phyloP scores from a whole-genome alignment of 1,140 invertebrate species.

The Ganaspis sp. region DNA sequence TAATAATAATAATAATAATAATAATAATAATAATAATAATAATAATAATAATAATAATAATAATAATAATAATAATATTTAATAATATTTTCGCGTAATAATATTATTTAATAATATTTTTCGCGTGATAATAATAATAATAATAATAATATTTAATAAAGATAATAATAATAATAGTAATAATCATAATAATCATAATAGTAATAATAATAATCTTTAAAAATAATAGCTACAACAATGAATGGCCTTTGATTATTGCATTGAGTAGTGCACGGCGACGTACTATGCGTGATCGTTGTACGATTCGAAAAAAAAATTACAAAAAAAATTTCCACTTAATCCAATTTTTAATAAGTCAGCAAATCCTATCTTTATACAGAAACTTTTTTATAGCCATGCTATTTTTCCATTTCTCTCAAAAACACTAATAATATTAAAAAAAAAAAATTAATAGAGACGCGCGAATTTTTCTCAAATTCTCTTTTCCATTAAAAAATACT shows the following conservation, averaged over 20 bases:
- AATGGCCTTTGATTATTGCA: slow-evolving; percentile 73
- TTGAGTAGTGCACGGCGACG: slow-evolving; percentile 62
- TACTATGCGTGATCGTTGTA: background rate
- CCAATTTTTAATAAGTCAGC: no score
- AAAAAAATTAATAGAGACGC: no score
- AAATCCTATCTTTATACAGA: no score
- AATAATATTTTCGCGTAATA: no score
- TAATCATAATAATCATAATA: slow-evolving; percentile 43
- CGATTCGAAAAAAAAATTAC: background rate
- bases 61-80: slow-evolving; percentile 67
- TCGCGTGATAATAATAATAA: no score
- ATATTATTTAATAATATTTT: slow-evolving; percentile 37
- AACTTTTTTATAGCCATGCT: no score
- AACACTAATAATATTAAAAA: no score
- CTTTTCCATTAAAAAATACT: no score
- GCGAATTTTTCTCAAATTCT: no score
- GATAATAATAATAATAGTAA: slow-evolving; percentile 38
- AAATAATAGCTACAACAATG: slow-evolving; percentile 64
- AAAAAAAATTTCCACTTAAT: no score
- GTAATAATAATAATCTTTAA: slow-evolving; percentile 34
- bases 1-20: slow-evolving; percentile 42
- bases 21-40: slow-evolving; percentile 41
- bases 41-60: slow-evolving; percentile 49
- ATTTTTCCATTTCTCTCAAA: no score
- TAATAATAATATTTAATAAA: slow-evolving; percentile 46